phyloP scores from a whole-genome alignment of 2,888 invertebrate genomes.

The Nomada flava region DNA sequence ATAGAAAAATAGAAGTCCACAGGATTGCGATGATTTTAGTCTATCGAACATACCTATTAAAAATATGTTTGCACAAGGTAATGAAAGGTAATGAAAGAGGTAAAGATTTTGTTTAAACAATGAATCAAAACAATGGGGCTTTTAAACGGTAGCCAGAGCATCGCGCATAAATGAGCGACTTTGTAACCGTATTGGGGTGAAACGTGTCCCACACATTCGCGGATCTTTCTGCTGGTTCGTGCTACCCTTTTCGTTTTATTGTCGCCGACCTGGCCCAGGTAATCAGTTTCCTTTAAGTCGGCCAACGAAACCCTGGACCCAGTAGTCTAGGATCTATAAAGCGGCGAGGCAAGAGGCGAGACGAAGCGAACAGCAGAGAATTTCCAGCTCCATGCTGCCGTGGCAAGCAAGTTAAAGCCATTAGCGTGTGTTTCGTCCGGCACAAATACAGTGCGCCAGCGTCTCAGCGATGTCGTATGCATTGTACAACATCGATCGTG shows the following conservation, averaged over 20 bases:
- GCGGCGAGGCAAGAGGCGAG: background rate
- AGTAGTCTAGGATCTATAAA: slow-evolving; percentile 3
- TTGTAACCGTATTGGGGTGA: slow-evolving; percentile 39
- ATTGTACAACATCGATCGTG: slow-evolving; percentile 5
- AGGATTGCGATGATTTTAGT: too few relatives aligned
- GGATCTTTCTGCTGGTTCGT: slow-evolving; percentile 35
- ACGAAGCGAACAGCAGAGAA: slow-evolving; percentile 21
- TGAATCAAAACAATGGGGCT: background rate
- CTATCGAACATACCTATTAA: too few relatives aligned
- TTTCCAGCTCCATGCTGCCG: slow-evolving; percentile 29
- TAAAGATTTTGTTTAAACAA: too few relatives aligned
- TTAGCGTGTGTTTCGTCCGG: slow-evolving; percentile 49
- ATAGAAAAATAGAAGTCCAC: too few relatives aligned
- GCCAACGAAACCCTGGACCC: slow-evolving; percentile 42
- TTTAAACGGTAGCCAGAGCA: background rate
- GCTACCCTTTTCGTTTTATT: slow-evolving; percentile 36
- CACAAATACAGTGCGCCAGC: slow-evolving; percentile 45
- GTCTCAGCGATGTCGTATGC: slow-evolving; percentile 13
- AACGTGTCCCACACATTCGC: slow-evolving; percentile 25
- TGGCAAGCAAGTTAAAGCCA: slow-evolving; percentile 50
- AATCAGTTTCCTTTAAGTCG: slow-evolving; percentile 60
- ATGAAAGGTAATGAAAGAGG: too few relatives aligned
- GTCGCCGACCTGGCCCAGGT: slow-evolving; percentile 35
- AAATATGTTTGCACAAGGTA: too few relatives aligned
- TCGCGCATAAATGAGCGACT: slow-evolving; percentile 34